These are phyloP conservation scores for Colinus virginianus DNA, from an alignment of 2,113 vertebrate genomes.

Conservation along the genomic window DNA sequence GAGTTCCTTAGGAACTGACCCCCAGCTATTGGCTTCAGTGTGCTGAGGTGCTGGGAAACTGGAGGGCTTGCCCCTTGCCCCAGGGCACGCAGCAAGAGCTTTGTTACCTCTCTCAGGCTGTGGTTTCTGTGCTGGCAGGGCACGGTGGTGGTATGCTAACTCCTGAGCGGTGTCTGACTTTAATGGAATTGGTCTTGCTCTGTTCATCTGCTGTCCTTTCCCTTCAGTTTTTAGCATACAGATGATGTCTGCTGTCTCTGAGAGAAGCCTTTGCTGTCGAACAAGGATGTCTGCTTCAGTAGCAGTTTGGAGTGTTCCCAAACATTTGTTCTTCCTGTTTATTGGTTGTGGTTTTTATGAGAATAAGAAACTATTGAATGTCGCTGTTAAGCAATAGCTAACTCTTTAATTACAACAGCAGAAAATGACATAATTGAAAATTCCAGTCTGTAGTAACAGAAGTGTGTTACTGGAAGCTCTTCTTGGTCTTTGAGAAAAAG, in stretches of 20 bases:
- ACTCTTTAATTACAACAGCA: not conserved
- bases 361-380: not conserved
- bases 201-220: not conserved
- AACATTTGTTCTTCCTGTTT: not conserved
- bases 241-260: not conserved
- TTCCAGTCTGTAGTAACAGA: not conserved
- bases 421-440: not conserved
- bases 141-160: fast-evolving
- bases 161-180: fast-evolving
- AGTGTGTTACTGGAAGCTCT: not conserved
- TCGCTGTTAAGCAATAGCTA: not conserved
- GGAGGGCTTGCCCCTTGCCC: not conserved
- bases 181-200: not conserved
- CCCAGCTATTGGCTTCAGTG: fast-evolving
- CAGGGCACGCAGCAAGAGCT: not conserved
- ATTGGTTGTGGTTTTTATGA: not conserved
- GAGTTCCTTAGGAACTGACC: fast-evolving
- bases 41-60: not conserved
- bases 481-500: not conserved
- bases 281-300: not conserved
- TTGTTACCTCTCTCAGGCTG: not conserved
- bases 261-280: not conserved
- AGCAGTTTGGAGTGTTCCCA: not conserved
- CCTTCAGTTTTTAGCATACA: not conserved
- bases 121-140: not conserved